Conservation (phyloP, 2,797 vertebrate species). For the Gorsachius magnificus region DNA sequence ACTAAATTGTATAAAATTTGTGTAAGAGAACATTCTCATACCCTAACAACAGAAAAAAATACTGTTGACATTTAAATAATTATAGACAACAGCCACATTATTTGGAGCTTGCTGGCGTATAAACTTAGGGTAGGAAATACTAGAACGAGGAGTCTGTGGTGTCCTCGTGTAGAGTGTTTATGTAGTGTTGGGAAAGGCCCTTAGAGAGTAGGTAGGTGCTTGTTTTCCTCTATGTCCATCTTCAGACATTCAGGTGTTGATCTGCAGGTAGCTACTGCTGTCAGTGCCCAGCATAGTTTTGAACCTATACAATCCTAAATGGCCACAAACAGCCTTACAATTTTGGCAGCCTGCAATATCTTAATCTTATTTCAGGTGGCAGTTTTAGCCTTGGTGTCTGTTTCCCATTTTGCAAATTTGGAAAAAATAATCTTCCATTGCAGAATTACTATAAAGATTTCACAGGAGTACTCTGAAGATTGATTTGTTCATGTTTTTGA, state of each 20-base stretch:
- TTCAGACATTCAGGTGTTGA: neutral
- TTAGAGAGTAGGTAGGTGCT: neutral
- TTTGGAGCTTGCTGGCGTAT: neutral
- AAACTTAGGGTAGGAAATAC: neutral
- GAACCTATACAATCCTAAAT: neutral
- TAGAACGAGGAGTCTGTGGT: neutral
- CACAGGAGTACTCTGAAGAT: neutral
- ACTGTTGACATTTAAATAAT: neutral
- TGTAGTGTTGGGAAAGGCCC: neutral
- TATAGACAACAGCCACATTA: neutral
- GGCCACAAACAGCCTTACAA: neutral
- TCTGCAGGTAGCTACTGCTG: neutral
- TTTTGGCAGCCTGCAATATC: neutral
- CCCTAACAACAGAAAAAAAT: neutral
- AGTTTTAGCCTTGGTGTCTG: neutral
- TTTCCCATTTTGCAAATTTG: neutral
- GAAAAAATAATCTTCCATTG: neutral
- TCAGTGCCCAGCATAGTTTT: neutral
- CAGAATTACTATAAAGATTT: neutral
- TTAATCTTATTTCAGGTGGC: neutral
- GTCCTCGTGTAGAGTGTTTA: neutral
- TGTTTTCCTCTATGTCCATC: neutral
- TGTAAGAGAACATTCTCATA: neutral
- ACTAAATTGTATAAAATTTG: neutral
- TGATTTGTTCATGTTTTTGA: neutral